These are phyloP conservation scores for Laupala kohalensis DNA, from an alignment of 1,140 invertebrate genomes.

Conservation along the genomic window DNA sequence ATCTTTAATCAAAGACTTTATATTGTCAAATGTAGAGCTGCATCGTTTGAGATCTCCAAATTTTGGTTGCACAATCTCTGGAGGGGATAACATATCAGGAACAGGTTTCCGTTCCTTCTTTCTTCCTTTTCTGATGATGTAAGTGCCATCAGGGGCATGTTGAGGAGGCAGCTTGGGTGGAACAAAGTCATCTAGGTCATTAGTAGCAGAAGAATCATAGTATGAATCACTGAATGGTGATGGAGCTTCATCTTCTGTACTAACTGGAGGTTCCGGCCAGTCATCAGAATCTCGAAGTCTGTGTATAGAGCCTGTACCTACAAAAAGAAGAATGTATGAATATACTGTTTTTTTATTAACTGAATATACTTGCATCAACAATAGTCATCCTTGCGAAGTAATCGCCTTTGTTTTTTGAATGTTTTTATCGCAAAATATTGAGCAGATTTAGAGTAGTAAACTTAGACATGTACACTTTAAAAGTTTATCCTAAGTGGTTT, in stretches of 20 bases:
- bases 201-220: constrained; percentile 8
- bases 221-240: constrained; percentile 50
- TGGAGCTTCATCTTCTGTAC: constrained; percentile 46
- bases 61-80: constrained; percentile 32
- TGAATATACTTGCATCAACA: too few relatives aligned
- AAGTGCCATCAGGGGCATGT: constrained; percentile 50
- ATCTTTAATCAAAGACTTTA: constrained; percentile 56
- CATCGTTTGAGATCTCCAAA: constrained; percentile 49
- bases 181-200: constrained; percentile 28
- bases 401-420: too few relatives aligned
- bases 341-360: neutral
- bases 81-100: constrained; percentile 13
- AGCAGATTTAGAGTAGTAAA: too few relatives aligned
- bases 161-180: constrained; percentile 33
- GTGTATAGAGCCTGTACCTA: constrained; percentile 24
- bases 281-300: constrained; percentile 42
- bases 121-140: constrained; percentile 51
- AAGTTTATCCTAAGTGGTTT: too few relatives aligned
- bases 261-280: constrained; percentile 49
- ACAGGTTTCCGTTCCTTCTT: constrained; percentile 39
- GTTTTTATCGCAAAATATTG: too few relatives aligned
- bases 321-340: constrained; percentile 2
- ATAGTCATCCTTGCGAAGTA: too few relatives aligned
- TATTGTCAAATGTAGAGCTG: constrained; percentile 65
- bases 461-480: too few relatives aligned